Base-by-base conservation (phyloP, 1,140 invertebrate genomes). In the Drosophila kohkoa region DNA sequence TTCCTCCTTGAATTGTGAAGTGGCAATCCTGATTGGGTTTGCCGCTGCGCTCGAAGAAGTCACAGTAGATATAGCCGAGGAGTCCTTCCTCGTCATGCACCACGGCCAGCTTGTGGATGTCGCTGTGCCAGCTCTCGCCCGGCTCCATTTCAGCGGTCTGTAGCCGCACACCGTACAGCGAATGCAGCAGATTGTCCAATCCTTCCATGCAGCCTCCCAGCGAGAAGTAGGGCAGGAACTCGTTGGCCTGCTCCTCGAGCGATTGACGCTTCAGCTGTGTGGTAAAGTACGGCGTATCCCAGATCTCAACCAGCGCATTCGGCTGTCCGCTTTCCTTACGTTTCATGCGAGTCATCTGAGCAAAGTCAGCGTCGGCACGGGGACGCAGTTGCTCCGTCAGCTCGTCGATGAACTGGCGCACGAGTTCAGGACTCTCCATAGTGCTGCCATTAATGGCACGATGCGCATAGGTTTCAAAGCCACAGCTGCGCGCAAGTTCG, bases 21-120 rank as follows among this genome's bases (percentile, higher is more conserved):
- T 99, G 99, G 91, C 99, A 99, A 92, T 99, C 99, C 94, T 99
- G 98, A 93, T 98, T 96, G 28, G 97, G 96, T 93, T 99, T 99
- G 5, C 96, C 96, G 38, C 93, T 87, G 59, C 99, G 94, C 91
- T 98, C 96, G 92, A 97, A 99, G 89, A 99, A 96, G 93, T 99
- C 99, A 93, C 99, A 99, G 92, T 99, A 99, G 86, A 99, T 99
- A 87, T 98, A 95, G 0, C 99, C 99, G 5, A 99, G 93, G 15
- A 96, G 89, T 8, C 96, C 96, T 83, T 98, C 96, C 1, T 88
- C 94, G 68, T 96, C 95, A 85, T 98, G 96, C 8, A 96, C 94
- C 16, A 99, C 97, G 30, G 95, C 95, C 59, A 99, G 92, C 94
- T 99, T 99, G 81, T 98, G 96, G 20, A 99, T 95, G 93, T 98